Percentiles rank a stretch among this genome's conserved stretches.
phyloP scores from a whole-genome alignment of 2,888 invertebrate species.

The Nephrotoma appendiculata region DNA sequence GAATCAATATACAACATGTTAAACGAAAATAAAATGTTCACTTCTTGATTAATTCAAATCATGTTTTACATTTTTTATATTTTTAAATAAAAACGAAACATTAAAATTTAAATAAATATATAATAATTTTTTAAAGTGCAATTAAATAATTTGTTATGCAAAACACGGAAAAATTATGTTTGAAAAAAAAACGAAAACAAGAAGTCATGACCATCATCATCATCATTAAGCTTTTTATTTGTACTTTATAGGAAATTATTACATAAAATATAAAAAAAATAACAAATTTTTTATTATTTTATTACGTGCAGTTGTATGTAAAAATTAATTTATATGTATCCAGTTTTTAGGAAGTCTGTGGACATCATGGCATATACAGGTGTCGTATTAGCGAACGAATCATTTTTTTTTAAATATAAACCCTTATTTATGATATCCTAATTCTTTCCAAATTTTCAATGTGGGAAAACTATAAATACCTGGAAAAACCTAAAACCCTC shows the following conservation, averaged over 20 bases:
- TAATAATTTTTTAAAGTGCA: neutral
- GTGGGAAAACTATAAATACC: neutral
- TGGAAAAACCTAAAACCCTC: neutral
- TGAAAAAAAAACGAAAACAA: neutral
- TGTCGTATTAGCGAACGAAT: no score
- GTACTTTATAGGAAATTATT: neutral
- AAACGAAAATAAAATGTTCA: neutral
- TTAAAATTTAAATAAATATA: neutral
- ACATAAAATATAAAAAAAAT: neutral
- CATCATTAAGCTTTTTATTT: neutral
- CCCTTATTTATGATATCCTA: neutral
- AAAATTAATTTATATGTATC: neutral
- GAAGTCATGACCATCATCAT: slow-evolving; percentile 1
- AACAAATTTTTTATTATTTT: neutral
- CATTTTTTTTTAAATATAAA: no score
- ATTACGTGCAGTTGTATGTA: neutral
- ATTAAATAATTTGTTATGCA: neutral
- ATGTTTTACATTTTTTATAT: neutral
- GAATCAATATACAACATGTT: neutral
- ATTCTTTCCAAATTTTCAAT: neutral
- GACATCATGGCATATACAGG: neutral
- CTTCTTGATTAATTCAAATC: neutral
- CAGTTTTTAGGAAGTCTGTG: neutral
- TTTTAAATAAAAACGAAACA: neutral
- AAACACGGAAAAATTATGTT: neutral